Evolutionary conservation across 2,797 vertebrate genomes (phyloP), one percentile per base, ranked within the genome.

Genomic region (Lepus oiostolus): DNA sequence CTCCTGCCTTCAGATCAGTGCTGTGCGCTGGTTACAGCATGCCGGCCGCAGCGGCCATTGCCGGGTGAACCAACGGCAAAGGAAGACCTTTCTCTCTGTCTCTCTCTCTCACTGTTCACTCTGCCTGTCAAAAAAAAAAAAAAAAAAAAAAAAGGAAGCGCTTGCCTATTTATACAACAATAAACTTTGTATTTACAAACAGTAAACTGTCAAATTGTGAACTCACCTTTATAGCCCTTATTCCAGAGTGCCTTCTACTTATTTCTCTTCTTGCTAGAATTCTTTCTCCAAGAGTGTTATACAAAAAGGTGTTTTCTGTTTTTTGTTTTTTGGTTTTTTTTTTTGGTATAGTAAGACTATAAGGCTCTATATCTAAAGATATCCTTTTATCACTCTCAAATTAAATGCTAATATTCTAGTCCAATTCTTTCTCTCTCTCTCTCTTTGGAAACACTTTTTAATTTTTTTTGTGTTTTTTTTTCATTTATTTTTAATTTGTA

Each of bases 181-280:
- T 89, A 68, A 80, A 72, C 14, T 28, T 80, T 68, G 52, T 72
- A 32, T 80, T 52, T 74, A 19, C 38, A 90, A 62, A 84, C 4
- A 42, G 52, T 88, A 84, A 88, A 92, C 28, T 42, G 58, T 47
- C 60, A 79, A 95, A 60, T 88, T 74, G 35, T 28, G 8, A 24
- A 70, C 21, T 62, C 8, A 80, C 26, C 21, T 13, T 81, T 85
- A 28, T 38, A 30, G 38, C n/a, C 52, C 28, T 90, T 81, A 82
- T 81, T 74, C n/a, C 30, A 79, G 86, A 88, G 47, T 54, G 26
- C 8, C 14, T 74, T 92, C 16, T 35, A 75, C 22, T 74, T 47
- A 58, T 22, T 71, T 71, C 16, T 67, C 21, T 67, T 67, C 70
- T 72, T 84, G 47, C 30, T 85, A 80, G 67, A 50, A 74, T 80